Evolutionary conservation across 2,113 vertebrate species (phyloP), one percentile per base, ranked within the genome.

Genomic region (Caracal caracal): DNA sequence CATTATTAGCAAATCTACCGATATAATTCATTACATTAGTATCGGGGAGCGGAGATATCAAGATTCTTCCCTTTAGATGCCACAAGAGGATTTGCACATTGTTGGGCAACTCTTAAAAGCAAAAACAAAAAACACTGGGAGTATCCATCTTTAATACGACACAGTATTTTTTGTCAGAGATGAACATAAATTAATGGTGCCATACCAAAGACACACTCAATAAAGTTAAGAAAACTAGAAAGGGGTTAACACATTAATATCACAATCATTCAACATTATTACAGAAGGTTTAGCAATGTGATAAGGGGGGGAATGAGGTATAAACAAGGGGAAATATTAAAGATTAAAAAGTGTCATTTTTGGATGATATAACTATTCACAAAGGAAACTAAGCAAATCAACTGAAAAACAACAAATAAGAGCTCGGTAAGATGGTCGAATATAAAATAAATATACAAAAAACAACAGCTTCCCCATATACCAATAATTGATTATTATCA

Each of bases 361-460:
- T 75, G 79, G 94, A 96, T 97, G 93, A 97, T 84, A 96, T 96
- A 97, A 97, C 84, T 90, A 97, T 97, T 97, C 96, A 97, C 81
- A 96, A 96, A 97, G 85, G 66, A 96, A 96, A 92, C 51, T 66
- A 96, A 95, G 73, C 49, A 97, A 96, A 80, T 87, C 43, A 97
- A 94, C 33, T 73, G 35, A 88, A 95, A 97, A 97, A 87, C 9
- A 93, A 76, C 33, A 94, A 88, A 11, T 86, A 90, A 93, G 35
- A 84, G 26, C 70, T 89, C 11, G 81, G 24, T 66, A 95, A 96
- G 43, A 94, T 35, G 40, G 37, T 16, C 51, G 90, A 94, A 88
- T 76, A 88, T 33, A 92, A 95, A 90, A 71, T 19, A 93, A 88
- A 73, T 47, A 81, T 0, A 78, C 15, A 88, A 96, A 97, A 92